Evolutionary conservation across 2,797 vertebrate genomes (phyloP).

Genomic region (Centroberyx gerrardi): DNA sequence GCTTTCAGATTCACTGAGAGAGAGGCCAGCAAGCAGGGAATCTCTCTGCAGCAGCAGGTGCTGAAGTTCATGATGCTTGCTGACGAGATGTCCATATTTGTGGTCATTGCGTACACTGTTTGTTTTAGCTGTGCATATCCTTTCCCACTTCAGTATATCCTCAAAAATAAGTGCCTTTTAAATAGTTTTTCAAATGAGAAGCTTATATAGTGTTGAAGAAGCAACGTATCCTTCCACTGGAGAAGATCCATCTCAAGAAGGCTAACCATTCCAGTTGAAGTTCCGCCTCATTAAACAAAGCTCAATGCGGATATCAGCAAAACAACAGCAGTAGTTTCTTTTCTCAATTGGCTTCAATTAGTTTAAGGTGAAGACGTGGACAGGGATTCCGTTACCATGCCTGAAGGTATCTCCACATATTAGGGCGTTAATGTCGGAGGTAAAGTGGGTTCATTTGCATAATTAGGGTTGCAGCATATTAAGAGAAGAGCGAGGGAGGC

Average conservation of each 20-base stretch:
- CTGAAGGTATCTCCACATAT: slow-evolving; percentile 54
- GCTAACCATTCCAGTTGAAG: slow-evolving; percentile 40
- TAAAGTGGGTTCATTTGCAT: slow-evolving; percentile 68
- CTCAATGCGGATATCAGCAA: slow-evolving; percentile 48
- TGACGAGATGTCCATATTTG: not conserved
- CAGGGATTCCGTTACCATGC: slow-evolving; percentile 34
- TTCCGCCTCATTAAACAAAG: slow-evolving; percentile 63
- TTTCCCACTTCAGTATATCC: not conserved
- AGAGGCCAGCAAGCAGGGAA: not conserved
- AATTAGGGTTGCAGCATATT: slow-evolving; percentile 66
- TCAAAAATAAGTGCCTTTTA: not conserved
- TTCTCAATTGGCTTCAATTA: slow-evolving; percentile 35
- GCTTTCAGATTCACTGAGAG: not conserved
- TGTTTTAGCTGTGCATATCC: not conserved
- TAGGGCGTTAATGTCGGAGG: slow-evolving; percentile 50
- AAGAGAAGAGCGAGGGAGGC: slow-evolving; percentile 52
- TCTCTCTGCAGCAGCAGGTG: not conserved
- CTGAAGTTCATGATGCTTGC: not conserved
- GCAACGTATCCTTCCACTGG: slow-evolving; percentile 11
- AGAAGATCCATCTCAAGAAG: slow-evolving; percentile 38
- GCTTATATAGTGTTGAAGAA: slow-evolving; percentile 3
- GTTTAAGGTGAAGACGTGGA: slow-evolving; percentile 24
- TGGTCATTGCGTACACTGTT: not conserved
- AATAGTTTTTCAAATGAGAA: not conserved
- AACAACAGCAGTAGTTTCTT: slow-evolving; percentile 25